Evolutionary conservation across 2,888 invertebrate genomes (phyloP).

Genomic region (Trichogramma evanescens): DNA sequence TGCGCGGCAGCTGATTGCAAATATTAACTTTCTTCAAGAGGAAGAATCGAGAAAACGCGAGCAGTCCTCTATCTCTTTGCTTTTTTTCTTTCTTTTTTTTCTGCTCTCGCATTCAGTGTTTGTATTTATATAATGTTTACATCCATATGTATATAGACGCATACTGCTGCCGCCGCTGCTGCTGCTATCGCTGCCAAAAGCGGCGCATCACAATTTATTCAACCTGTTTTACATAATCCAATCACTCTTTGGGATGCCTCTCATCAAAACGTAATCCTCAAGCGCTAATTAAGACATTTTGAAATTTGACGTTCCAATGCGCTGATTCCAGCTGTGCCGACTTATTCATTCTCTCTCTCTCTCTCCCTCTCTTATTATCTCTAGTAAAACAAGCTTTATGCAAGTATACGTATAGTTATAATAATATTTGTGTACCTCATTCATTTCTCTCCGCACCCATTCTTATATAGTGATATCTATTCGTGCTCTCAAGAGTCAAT

Average conservation of each 20-base stretch:
- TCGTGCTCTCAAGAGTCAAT: no score
- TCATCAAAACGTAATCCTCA: slow-evolving; percentile 21
- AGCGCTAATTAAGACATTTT: slow-evolving; percentile 23
- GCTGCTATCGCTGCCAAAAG: not conserved
- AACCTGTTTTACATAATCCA: slow-evolving; percentile 35
- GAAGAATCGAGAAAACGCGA: not conserved
- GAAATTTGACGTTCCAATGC: slow-evolving; percentile 11
- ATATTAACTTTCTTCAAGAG: slow-evolving; percentile 12
- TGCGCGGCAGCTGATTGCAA: slow-evolving; percentile 10
- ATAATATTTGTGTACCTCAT: no score
- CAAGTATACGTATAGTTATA: no score
- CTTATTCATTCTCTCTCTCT: not conserved
- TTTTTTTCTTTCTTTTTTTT: no score
- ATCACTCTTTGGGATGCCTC: slow-evolving; percentile 21
- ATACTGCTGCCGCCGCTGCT: no score
- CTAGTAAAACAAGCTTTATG: not conserved
- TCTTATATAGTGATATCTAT: no score
- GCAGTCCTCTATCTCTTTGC: no score
- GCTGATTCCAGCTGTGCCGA: slow-evolving; percentile 9
- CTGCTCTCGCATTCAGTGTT: no score
- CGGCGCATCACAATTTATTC: slow-evolving; percentile 30
- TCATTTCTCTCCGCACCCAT: no score
- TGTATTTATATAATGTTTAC: no score
- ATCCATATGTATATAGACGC: no score
- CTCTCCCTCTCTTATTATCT: not conserved